Evolutionary conservation across 2,888 invertebrate species (phyloP).

Genomic region (Blastobasis lacticolella): DNA sequence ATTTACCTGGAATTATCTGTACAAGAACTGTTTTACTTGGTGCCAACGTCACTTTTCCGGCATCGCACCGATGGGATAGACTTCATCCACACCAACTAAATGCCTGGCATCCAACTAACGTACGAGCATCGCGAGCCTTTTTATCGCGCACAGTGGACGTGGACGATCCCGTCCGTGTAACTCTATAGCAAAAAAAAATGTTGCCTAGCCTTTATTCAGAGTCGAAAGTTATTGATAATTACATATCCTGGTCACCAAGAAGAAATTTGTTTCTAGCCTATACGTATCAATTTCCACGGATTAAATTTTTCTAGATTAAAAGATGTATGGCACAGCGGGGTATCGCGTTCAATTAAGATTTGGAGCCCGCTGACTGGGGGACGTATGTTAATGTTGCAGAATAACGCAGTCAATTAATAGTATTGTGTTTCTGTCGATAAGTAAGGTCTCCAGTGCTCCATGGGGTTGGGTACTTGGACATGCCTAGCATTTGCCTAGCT

Average conservation of each 20-base stretch:
- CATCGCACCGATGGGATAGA: too few relatives aligned
- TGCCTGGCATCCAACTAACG: too few relatives aligned
- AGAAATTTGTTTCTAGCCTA: too few relatives aligned
- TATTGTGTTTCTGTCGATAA: too few relatives aligned
- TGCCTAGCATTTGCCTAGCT: neutral
- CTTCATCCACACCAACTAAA: too few relatives aligned
- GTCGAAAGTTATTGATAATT: too few relatives aligned
- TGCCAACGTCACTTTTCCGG: conserved; percentile 43
- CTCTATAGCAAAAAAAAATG: conserved; percentile 21
- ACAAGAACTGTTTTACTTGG: conserved; percentile 55
- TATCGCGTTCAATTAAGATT: neutral
- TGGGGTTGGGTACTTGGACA: neutral
- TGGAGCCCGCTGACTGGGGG: neutral
- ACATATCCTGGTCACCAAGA: too few relatives aligned
- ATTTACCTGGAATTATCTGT: conserved; percentile 3
- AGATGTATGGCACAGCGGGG: neutral
- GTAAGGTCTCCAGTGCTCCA: too few relatives aligned
- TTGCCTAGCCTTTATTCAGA: neutral
- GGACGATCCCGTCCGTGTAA: conserved; percentile 53
- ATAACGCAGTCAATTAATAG: too few relatives aligned
- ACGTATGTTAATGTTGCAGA: neutral
- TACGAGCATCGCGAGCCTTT: too few relatives aligned
- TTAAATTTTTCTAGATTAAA: neutral
- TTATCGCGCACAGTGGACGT: conserved; percentile 37
- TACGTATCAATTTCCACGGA: too few relatives aligned